phyloP scores from a whole-genome alignment of 2,888 invertebrate genomes.

The Drosophila merina region DNA sequence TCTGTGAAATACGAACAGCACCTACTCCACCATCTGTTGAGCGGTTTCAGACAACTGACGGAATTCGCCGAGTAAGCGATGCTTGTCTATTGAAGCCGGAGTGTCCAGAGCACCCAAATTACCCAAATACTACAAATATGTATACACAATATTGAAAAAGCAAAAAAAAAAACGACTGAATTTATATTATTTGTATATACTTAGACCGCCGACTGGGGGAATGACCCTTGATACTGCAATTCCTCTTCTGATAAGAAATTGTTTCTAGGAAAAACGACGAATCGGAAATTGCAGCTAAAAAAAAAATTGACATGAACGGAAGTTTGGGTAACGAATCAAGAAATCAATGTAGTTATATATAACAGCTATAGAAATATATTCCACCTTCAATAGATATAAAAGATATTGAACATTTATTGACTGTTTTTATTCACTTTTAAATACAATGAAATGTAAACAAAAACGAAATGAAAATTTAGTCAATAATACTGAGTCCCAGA shows the following conservation, averaged over 20 bases:
- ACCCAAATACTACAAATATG: background rate
- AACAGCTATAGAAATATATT: too few relatives aligned
- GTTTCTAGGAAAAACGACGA: too few relatives aligned
- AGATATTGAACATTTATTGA: background rate
- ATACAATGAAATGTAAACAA: background rate
- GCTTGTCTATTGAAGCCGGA: slow-evolving; percentile 33
- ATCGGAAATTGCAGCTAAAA: too few relatives aligned
- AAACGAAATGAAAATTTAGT: background rate
- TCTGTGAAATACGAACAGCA: slow-evolving; percentile 42
- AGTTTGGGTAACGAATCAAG: too few relatives aligned
- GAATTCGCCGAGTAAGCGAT: slow-evolving; percentile 38
- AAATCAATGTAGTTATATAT: too few relatives aligned
- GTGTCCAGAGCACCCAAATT: background rate
- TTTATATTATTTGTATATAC: too few relatives aligned
- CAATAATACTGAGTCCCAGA: slow-evolving; percentile 10
- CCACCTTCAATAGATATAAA: too few relatives aligned
- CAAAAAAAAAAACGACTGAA: too few relatives aligned
- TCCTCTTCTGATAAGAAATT: too few relatives aligned
- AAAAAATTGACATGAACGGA: too few relatives aligned
- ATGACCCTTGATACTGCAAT: too few relatives aligned
- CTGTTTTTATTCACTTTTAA: background rate
- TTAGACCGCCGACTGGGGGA: too few relatives aligned
- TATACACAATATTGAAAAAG: background rate
- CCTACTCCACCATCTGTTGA: slow-evolving; percentile 75
- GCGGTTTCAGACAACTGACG: slow-evolving; percentile 56